phyloP scores from a whole-genome alignment of 2,888 invertebrate genomes.

The Nipponacmea schrenckii region DNA sequence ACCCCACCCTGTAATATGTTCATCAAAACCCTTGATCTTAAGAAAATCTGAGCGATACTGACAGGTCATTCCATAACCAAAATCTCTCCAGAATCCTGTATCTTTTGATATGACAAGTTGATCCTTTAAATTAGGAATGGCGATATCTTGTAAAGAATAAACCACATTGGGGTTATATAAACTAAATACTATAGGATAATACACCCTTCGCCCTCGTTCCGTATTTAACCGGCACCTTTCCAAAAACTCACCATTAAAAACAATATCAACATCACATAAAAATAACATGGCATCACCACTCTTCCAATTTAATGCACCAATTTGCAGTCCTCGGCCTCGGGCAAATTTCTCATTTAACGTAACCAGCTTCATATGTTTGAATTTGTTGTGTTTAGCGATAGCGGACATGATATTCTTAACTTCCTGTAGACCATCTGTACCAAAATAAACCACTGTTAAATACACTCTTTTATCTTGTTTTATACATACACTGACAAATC shows the following conservation, averaged over 20 bases:
- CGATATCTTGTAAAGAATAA: slow-evolving; percentile 78
- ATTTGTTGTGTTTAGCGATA: slow-evolving; percentile 74
- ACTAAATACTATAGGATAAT: slow-evolving; percentile 84
- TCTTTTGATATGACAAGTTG: slow-evolving; percentile 81
- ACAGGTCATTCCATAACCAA: slow-evolving; percentile 85
- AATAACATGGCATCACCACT: slow-evolving; percentile 77
- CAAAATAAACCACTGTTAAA: slow-evolving; percentile 81
- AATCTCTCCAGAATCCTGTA: slow-evolving; percentile 84
- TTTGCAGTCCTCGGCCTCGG: slow-evolving; percentile 75
- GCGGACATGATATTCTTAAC: slow-evolving; percentile 77
- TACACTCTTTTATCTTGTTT: slow-evolving; percentile 77
- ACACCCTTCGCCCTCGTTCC: slow-evolving; percentile 73
- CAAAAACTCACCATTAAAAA: slow-evolving; percentile 79
- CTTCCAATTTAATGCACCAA: slow-evolving; percentile 67
- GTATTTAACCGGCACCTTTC: slow-evolving; percentile 73
- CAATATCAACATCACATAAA: slow-evolving; percentile 84
- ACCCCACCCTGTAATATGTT: slow-evolving; percentile 82
- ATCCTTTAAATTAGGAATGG: slow-evolving; percentile 78
- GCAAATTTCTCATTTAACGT: slow-evolving; percentile 80
- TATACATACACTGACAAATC: slow-evolving; percentile 77
- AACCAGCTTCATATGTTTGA: slow-evolving; percentile 74
- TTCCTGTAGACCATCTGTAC: slow-evolving; percentile 77
- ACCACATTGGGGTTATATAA: slow-evolving; percentile 83
- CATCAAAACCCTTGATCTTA: slow-evolving; percentile 77
- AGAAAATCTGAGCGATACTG: slow-evolving; percentile 82